Evolutionary conservation across 2,888 invertebrate species (phyloP).

Genomic region (Nomada lathburiana): DNA sequence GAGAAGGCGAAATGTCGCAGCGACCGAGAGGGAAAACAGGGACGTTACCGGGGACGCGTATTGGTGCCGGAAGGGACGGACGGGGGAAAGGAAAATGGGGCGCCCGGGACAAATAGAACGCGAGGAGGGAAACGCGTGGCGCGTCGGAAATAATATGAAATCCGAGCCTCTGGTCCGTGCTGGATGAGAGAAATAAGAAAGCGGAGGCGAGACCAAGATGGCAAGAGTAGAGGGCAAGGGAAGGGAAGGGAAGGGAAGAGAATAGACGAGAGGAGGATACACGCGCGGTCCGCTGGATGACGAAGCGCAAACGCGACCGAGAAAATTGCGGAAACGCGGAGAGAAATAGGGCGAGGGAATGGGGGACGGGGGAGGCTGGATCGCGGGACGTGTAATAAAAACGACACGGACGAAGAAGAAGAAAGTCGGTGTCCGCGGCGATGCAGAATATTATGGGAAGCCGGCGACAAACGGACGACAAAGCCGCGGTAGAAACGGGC

Average conservation of each 20-base stretch:
- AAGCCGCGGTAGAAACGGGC: slow-evolving; percentile 16
- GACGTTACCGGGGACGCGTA: slow-evolving; percentile 10
- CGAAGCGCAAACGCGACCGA: slow-evolving; percentile 33
- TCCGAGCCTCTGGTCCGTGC: slow-evolving; percentile 9
- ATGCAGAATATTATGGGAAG: slow-evolving; percentile 7
- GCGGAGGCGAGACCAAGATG: not conserved
- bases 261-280: not conserved
- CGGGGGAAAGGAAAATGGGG: slow-evolving; percentile 20
- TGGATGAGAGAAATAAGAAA: slow-evolving; percentile 14
- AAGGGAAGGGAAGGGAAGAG: too few species aligned
- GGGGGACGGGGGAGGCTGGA: not conserved
- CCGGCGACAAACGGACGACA: slow-evolving; percentile 20
- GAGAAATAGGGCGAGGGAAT: not conserved
- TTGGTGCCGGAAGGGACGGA: not conserved
- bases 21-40: not conserved
- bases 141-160: slow-evolving; percentile 39
- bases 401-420: slow-evolving; percentile 3
- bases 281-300: slow-evolving; percentile 19
- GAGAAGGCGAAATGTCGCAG: slow-evolving; percentile 1
- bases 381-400: slow-evolving; percentile 23
- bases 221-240: too few species aligned
- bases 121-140: not conserved
- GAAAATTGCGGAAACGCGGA: slow-evolving; percentile 30
- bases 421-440: slow-evolving; percentile 11
- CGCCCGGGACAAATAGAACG: slow-evolving; percentile 19